These are phyloP conservation scores for Bambusicola thoracicus DNA, from an alignment of 2,113 vertebrate genomes.

Conservation along the genomic window DNA sequence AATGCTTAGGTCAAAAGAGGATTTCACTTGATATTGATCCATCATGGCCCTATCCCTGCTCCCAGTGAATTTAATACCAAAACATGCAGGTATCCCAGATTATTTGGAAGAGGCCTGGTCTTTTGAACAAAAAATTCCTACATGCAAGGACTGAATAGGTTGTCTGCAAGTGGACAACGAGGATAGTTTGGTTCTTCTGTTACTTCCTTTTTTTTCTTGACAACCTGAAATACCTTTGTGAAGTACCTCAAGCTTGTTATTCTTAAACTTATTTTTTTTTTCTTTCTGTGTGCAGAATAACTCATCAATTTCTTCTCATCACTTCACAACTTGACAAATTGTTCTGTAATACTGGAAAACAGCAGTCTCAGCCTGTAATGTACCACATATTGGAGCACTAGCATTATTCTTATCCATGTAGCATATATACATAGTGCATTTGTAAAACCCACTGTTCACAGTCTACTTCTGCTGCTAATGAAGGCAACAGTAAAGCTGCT, in stretches of 20 bases:
- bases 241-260: neutral
- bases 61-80: neutral
- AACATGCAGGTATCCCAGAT: neutral
- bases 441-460: neutral
- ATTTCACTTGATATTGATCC: neutral
- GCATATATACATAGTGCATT: neutral
- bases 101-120: neutral
- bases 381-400: neutral
- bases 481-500: neutral
- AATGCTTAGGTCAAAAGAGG: neutral
- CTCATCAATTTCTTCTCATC: neutral
- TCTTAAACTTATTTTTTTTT: neutral
- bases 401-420: neutral
- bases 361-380: neutral
- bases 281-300: neutral
- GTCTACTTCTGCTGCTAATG: neutral
- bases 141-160: neutral
- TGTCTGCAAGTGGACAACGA: neutral
- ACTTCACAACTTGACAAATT: neutral
- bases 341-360: neutral
- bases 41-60: neutral
- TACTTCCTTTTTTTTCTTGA: neutral
- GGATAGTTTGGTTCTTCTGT: neutral
- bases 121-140: neutral
- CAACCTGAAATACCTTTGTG: neutral